phyloP scores from a whole-genome alignment of 2,113 vertebrate genomes.

The Cichladusa arquata region DNA sequence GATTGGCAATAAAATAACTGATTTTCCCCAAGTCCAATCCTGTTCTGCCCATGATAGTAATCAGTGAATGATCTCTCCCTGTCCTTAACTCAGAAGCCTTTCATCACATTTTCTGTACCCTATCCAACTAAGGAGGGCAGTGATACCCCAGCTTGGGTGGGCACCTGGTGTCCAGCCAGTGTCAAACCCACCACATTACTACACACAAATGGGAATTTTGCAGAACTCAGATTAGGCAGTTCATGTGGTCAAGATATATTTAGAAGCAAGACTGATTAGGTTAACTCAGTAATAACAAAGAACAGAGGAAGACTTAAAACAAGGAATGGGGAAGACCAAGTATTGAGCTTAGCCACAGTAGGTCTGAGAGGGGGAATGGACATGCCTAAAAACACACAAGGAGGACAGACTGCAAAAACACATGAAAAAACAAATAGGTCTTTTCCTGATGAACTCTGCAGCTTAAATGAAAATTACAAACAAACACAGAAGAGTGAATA shows the following conservation, averaged over 20 bases:
- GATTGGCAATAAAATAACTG: background rate
- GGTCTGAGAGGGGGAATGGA: background rate
- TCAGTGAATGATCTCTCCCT: background rate
- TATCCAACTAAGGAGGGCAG: background rate
- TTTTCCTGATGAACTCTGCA: background rate
- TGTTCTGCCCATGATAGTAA: background rate
- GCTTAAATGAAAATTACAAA: background rate
- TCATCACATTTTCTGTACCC: background rate
- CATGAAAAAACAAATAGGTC: background rate
- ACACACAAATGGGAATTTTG: background rate
- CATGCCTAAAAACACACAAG: background rate
- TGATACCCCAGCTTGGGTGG: background rate
- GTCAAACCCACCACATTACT: background rate
- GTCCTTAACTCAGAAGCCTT: background rate
- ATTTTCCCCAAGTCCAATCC: background rate
- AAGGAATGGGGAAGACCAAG: background rate
- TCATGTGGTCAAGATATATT: conserved; percentile 23
- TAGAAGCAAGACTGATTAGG: conserved; percentile 54
- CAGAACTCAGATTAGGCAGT: background rate
- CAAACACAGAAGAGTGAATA: background rate
- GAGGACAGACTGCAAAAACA: background rate
- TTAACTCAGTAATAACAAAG: conserved; percentile 36
- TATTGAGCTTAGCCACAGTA: background rate
- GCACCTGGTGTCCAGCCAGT: background rate
- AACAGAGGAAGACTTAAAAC: background rate